A percentile compares a stretch with the other conserved stretches of the same genome.
Conservation (phyloP, 2,113 vertebrate species). For the Pipa parva region DNA sequence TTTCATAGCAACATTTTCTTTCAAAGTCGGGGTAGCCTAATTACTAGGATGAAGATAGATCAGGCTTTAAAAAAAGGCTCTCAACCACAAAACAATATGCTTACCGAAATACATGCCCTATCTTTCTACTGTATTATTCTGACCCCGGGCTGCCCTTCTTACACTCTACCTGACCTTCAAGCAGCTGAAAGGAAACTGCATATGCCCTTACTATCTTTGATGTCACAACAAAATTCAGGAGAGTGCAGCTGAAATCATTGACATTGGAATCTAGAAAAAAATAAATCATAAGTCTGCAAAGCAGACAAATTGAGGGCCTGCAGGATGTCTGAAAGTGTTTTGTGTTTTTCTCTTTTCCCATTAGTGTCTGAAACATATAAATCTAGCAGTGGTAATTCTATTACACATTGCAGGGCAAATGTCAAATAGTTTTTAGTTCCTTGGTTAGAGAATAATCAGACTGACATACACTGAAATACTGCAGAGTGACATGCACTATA, state of each 20-base stretch:
- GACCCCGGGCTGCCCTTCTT: slow-evolving; percentile 69
- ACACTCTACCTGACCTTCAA: slow-evolving; percentile 70
- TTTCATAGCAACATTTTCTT: slow-evolving; percentile 71
- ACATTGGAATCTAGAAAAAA: slow-evolving; percentile 68
- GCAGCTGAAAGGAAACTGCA: slow-evolving; percentile 60
- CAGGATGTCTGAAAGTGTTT: slow-evolving; percentile 58
- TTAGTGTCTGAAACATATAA: slow-evolving; percentile 62
- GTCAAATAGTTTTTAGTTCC: slow-evolving; percentile 40
- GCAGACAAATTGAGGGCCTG: slow-evolving; percentile 62
- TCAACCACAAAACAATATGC: slow-evolving; percentile 57
- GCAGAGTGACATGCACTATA: slow-evolving; percentile 24
- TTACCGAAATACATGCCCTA: slow-evolving; percentile 55
- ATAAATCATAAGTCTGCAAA: slow-evolving; percentile 64
- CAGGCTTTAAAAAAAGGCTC: slow-evolving; percentile 57
- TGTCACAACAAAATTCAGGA: slow-evolving; percentile 56
- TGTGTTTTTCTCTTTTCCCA: slow-evolving; percentile 50
- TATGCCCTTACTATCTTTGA: slow-evolving; percentile 56
- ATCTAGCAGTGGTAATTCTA: slow-evolving; percentile 60
- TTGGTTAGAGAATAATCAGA: slow-evolving; percentile 37
- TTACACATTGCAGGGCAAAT: slow-evolving; percentile 49
- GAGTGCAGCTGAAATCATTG: slow-evolving; percentile 58
- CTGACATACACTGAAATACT: slow-evolving; percentile 28
- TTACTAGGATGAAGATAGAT: slow-evolving; percentile 65
- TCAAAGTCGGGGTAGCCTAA: slow-evolving; percentile 47
- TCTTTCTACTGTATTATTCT: slow-evolving; percentile 62